Base-by-base conservation (phyloP, 1,140 invertebrate species). In the Meteorus sp. region DNA sequence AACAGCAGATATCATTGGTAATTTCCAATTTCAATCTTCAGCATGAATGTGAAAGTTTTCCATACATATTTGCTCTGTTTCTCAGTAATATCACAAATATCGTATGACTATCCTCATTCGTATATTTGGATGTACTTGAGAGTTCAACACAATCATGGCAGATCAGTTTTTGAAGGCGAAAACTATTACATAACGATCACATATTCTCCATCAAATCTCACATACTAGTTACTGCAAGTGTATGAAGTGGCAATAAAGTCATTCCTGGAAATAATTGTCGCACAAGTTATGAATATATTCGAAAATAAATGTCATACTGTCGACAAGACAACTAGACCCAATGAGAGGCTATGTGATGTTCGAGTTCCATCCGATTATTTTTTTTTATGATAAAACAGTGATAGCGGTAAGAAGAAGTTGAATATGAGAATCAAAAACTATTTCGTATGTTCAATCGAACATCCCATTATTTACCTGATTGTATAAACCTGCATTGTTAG, bases 401-500 rank as follows among this genome's bases (percentile, higher is more conserved):
- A n/a, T n/a, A n/a, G n/a, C n/a, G n/a, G n/a, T n/a, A n/a, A n/a
- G n/a, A n/a, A n/a, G n/a, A n/a, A n/a, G n/a, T n/a, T n/a, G n/a
- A n/a, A n/a, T n/a, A n/a, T n/a, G n/a, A n/a, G n/a, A n/a, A n/a
- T n/a, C n/a, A n/a, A n/a, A n/a, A n/a, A 52, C 17, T 11, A 35
- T 52, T 19, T 35, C 37, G 9, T 17, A 37, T 4, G 9, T 1
- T 2, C 7, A 43, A 33, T 15, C 13, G 25, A 52, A 52, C 13
- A 11, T 5, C 7, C 15, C 1, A 19, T 20, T 9, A 37, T 41
- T 64, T 80, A 86, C 85, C 80, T 85, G 84, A 62, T 73, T 76
- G 39, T 79, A 68, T 60, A 79, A 67, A 48, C 74, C 60, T 59
- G 78, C 77, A 74, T 79, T 81, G 70, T 75, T 84, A 67, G 82